These are phyloP conservation scores for Daktulosphaira vitifoliae DNA, from an alignment of 1,140 invertebrate genomes.

Conservation along the genomic window DNA sequence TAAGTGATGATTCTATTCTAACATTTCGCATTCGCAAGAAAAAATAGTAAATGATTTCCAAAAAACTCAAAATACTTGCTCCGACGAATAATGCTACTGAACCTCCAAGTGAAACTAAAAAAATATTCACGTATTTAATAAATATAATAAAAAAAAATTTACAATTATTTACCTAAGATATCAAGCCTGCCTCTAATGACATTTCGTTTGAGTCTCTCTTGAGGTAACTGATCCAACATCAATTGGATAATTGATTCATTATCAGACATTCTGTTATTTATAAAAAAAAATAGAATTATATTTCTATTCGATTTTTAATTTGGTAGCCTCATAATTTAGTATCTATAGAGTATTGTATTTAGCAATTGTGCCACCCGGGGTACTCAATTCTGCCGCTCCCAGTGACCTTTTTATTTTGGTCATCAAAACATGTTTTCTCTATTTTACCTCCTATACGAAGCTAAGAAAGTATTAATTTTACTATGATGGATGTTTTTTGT, in stretches of 20 bases:
- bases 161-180: slow-evolving; percentile 48
- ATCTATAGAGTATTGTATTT: too few species aligned
- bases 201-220: slow-evolving; percentile 53
- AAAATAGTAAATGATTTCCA: slow-evolving; percentile 52
- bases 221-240: slow-evolving; percentile 49
- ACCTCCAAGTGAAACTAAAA: slow-evolving; percentile 54
- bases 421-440: too few species aligned
- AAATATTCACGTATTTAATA: neutral
- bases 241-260: slow-evolving; percentile 47
- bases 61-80: slow-evolving; percentile 54
- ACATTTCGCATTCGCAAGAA: slow-evolving; percentile 41
- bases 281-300: neutral
- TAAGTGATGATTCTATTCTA: neutral
- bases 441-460: too few species aligned
- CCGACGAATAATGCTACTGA: slow-evolving; percentile 54
- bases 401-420: too few species aligned
- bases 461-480: too few species aligned
- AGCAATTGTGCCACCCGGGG: too few species aligned
- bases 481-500: too few species aligned
- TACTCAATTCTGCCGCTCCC: too few species aligned
- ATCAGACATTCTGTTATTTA: slow-evolving; percentile 5
- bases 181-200: slow-evolving; percentile 53
- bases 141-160: neutral
- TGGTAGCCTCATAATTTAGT: neutral
- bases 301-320: too few species aligned